These are phyloP conservation scores for Eretmodus cyanostictus DNA, from an alignment of 2,113 vertebrate genomes.

Conservation along the genomic window DNA sequence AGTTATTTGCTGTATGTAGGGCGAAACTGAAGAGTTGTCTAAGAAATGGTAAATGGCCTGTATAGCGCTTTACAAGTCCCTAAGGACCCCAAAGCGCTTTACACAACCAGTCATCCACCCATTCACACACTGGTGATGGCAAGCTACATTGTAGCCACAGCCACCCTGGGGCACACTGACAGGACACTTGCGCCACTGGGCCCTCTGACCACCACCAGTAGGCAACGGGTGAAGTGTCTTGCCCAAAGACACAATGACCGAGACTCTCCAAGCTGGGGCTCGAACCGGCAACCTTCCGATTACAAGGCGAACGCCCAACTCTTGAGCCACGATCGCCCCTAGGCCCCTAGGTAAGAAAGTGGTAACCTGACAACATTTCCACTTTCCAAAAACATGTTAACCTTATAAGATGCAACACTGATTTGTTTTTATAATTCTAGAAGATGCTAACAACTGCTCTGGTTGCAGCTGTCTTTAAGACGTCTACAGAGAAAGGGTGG, in stretches of 20 bases:
- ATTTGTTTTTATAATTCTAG: background rate
- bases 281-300: background rate
- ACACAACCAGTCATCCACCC: background rate
- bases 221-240: background rate
- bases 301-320: background rate
- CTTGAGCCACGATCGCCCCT: background rate
- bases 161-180: background rate
- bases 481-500: conserved; percentile 3
- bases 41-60: background rate
- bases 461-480: conserved; percentile 6
- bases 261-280: background rate
- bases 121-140: background rate
- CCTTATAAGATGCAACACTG: background rate
- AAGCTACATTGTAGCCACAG: background rate
- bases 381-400: background rate
- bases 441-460: background rate
- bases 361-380: background rate
- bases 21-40: background rate
- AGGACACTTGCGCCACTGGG: background rate
- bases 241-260: background rate
- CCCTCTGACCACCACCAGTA: background rate
- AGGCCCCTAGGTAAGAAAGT: background rate
- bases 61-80: background rate
- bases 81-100: background rate
- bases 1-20: background rate